Evolutionary conservation across 2,888 invertebrate species (phyloP).

Genomic region (Priocnemis perturbator): DNA sequence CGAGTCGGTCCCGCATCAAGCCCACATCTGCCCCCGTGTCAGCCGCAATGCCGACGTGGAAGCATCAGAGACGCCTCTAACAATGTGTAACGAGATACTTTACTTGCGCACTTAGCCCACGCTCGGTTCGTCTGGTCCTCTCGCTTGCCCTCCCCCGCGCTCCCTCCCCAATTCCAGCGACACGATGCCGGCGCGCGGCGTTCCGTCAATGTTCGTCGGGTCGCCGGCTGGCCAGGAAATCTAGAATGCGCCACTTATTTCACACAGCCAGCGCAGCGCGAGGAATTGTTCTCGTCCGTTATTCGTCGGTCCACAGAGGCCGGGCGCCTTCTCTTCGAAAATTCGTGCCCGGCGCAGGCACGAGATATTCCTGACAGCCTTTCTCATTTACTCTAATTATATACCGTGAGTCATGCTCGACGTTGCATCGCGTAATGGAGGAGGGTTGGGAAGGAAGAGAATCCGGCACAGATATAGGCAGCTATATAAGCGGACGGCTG

Average conservation of each 20-base stretch:
- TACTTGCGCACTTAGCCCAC: background rate
- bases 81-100: constrained; percentile 10
- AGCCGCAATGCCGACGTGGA: no score
- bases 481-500: background rate
- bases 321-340: constrained; percentile 26
- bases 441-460: background rate
- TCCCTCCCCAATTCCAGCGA: constrained; percentile 26
- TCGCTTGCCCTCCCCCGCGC: constrained; percentile 25
- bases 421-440: constrained; percentile 4
- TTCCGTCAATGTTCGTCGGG: constrained; percentile 23
- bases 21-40: no score
- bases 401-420: constrained; percentile 33
- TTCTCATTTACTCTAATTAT: constrained; percentile 55
- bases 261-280: constrained; percentile 27
- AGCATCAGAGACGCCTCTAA: no score
- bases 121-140: constrained; percentile 9
- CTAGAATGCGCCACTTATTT: constrained; percentile 31
- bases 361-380: constrained; percentile 37
- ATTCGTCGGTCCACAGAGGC: constrained; percentile 25
- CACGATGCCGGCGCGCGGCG: no score
- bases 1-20: no score
- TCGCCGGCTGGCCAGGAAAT: no score
- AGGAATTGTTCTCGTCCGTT: constrained; percentile 31
- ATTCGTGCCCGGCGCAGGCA: constrained; percentile 4
- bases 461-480: background rate